phyloP scores from a whole-genome alignment of 1,140 invertebrate species.

The Microvelia longipes region DNA sequence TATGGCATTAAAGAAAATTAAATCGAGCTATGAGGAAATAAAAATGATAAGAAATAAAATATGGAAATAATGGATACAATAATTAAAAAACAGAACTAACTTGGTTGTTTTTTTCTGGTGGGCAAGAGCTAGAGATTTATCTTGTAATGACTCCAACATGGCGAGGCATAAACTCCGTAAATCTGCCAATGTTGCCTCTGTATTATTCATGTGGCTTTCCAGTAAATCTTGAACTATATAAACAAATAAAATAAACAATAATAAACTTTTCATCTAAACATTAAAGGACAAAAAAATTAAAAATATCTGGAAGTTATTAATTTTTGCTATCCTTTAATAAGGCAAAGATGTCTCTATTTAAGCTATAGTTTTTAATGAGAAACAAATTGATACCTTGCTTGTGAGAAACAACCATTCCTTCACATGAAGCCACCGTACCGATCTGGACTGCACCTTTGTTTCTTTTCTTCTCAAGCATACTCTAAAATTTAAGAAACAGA shows the following conservation, averaged over 20 bases:
- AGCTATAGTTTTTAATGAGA: too few relatives aligned
- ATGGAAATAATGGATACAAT: too few relatives aligned
- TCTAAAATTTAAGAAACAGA: conserved; percentile 29
- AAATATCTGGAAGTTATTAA: too few relatives aligned
- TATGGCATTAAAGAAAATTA: too few relatives aligned
- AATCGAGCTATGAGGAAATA: too few relatives aligned
- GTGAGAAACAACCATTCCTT: conserved; percentile 39
- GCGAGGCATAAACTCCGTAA: conserved; percentile 57
- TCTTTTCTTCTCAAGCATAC: conserved; percentile 42
- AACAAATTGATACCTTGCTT: conserved; percentile 43
- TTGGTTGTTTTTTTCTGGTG: conserved; percentile 75
- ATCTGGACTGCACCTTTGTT: conserved; percentile 43
- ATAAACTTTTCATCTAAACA: conserved; percentile 10
- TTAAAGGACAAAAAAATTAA: too few relatives aligned
- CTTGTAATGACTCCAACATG: conserved; percentile 63
- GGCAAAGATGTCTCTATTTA: too few relatives aligned
- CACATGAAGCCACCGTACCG: conserved; percentile 29
- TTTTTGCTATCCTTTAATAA: too few relatives aligned
- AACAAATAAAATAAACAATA: conserved; percentile 37
- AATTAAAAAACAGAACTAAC: conserved; percentile 24
- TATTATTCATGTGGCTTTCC: conserved; percentile 36
- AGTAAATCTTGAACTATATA: conserved; percentile 39
- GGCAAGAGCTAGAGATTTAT: conserved; percentile 62
- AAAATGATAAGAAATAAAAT: background rate
- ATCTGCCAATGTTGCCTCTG: conserved; percentile 53